Base-by-base conservation (phyloP, 2,797 vertebrate genomes). In the Poliocrania exsul region DNA sequence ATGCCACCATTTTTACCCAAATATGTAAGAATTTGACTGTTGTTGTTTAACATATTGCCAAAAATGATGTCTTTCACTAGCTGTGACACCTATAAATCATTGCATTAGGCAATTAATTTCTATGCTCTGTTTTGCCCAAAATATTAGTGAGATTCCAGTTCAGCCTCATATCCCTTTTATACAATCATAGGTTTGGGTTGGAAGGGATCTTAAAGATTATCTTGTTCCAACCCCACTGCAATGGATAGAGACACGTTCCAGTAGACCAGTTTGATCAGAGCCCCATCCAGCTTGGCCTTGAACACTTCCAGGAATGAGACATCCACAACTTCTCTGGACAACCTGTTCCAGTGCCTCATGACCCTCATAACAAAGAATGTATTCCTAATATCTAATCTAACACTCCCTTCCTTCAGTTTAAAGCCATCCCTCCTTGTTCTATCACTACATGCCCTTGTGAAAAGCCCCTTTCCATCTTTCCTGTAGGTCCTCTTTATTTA, bases 101-200 rank as follows among this genome's bases (percentile, higher is more conserved):
- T 19, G 5, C 11, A 18, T 46, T 38, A 40, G 29, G 6, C 46
- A 44, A 6, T 14, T 73, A 19, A 58, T 81, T 70, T 54, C 29
- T 67, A 0, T 62, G 8, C n/a, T 81, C 11, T 67, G 1, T 84
- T 81, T 61, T 71, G 16, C 3, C 7, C 20, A 42, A 86, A 84
- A 26, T 50, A 12, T n/a, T 62, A 75, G 26, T 47, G 49, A 54
- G 35, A 64, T 87, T 95, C 88, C 80, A 56, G 25, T 60, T 93
- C 56, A 89, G 42, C 20, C 29, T 81, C 77, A 58, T 88, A 37
- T 91, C 60, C 38, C 19, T 80, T 65, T 51, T 35, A 25, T 8
- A 50, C 16, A 64, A 19, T n/a, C 42, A 86, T 24, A 44, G 23
- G 11, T 64, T 71, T 79, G 31, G 4, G 3, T 23, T 71, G 15